Evolutionary conservation across 2,888 invertebrate genomes (phyloP).

Genomic region (Plagodis pulveraria): DNA sequence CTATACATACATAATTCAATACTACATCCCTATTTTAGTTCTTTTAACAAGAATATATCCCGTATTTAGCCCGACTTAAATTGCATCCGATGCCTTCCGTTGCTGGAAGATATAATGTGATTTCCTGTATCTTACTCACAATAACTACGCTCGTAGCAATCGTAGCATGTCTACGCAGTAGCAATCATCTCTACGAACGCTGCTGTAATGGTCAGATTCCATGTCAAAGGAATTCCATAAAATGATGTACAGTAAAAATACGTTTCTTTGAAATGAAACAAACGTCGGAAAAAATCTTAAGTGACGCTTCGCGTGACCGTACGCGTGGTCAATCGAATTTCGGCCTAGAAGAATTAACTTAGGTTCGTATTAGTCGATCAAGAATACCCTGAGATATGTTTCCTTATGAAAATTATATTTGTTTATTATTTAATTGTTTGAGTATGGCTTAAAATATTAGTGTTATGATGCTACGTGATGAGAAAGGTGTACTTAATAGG

Average conservation of each 20-base stretch:
- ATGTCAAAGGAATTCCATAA: constrained; percentile 79
- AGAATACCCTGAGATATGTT: background rate
- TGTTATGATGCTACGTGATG: too few relatives aligned
- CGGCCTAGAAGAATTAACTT: constrained; percentile 40
- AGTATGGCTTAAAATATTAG: too few relatives aligned
- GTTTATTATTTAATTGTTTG: too few relatives aligned
- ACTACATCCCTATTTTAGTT: too few relatives aligned
- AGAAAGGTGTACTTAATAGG: too few relatives aligned
- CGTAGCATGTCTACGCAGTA: constrained; percentile 57
- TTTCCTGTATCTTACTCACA: constrained; percentile 3
- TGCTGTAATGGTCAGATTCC: constrained; percentile 78
- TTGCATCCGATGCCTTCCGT: background rate
- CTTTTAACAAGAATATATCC: too few relatives aligned
- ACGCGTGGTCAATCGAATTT: constrained; percentile 70
- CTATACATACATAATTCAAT: too few relatives aligned
- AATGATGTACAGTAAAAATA: constrained; percentile 54
- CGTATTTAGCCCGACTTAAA: background rate
- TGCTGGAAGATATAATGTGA: background rate
- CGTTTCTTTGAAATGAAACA: constrained; percentile 55
- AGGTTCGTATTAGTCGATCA: constrained; percentile 8
- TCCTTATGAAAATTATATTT: too few relatives aligned
- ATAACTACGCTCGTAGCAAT: constrained; percentile 52
- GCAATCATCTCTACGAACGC: constrained; percentile 57
- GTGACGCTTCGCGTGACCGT: constrained; percentile 74
- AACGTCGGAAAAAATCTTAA: constrained; percentile 72